A percentile compares a stretch with the other conserved stretches of the same genome.
Evolutionary conservation across 2,888 invertebrate genomes (phyloP).

Genomic region (Nipponacmea schrenckii): DNA sequence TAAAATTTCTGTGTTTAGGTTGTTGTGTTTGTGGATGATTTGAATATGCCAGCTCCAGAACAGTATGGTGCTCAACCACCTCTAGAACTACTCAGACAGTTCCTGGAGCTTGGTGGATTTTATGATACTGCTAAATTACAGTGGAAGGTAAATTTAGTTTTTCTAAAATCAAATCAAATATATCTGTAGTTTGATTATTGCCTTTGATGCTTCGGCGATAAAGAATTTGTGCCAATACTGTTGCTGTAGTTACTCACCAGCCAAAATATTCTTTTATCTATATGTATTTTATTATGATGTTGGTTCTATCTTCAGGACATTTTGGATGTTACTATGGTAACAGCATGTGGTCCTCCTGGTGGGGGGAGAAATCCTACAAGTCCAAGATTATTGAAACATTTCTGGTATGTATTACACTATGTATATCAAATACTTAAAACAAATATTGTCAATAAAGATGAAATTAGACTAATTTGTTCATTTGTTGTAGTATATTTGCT

Average conservation of each 20-base stretch:
- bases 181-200: too few species aligned
- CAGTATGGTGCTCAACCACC: constrained; percentile 67
- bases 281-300: too few species aligned
- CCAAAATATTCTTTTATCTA: too few species aligned
- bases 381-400: constrained; percentile 65
- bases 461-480: background rate
- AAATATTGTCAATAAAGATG: too few species aligned
- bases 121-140: constrained; percentile 62
- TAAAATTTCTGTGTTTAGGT: constrained; percentile 42
- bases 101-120: constrained; percentile 65
- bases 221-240: too few species aligned
- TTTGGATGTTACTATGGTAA: constrained; percentile 63
- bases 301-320: constrained; percentile 55
- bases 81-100: constrained; percentile 65
- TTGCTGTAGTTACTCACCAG: too few species aligned
- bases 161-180: background rate
- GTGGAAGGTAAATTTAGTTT: constrained; percentile 58
- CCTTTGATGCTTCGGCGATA: too few species aligned
- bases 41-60: constrained; percentile 67
- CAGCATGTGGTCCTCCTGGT: constrained; percentile 65
- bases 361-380: constrained; percentile 65
- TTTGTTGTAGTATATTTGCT: constrained; percentile 59
- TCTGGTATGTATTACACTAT: constrained; percentile 50
- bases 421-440: too few species aligned
- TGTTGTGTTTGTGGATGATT: constrained; percentile 66